phyloP scores from a whole-genome alignment of 2,113 vertebrate species.

The Cariama cristata region DNA sequence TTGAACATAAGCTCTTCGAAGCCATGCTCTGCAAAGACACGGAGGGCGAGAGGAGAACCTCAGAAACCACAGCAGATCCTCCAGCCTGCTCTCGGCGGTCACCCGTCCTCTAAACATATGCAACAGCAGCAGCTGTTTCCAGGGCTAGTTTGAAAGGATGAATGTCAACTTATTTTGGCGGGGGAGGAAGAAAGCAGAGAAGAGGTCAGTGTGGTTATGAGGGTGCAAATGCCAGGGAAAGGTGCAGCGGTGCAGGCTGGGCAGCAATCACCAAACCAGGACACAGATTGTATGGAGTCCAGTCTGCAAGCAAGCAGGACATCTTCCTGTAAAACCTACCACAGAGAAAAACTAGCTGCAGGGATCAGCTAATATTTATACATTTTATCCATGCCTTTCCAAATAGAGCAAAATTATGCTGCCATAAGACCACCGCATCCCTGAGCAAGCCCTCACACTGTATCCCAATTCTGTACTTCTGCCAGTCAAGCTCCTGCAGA shows the following conservation, averaged over 20 bases:
- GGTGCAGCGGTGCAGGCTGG: neutral
- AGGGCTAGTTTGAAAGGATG: neutral
- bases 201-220: neutral
- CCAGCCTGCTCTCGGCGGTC: neutral
- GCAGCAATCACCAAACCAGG: neutral
- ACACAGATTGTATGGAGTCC: fast-evolving
- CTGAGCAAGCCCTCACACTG: neutral
- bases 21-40: slow-evolving; percentile 82
- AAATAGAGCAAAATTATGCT: neutral
- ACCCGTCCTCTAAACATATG: fast-evolving
- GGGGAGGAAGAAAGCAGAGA: neutral
- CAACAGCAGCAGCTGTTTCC: neutral
- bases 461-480: neutral
- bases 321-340: neutral
- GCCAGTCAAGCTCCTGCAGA: neutral
- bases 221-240: neutral
- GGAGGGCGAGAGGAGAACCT: neutral
- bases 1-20: slow-evolving; percentile 85
- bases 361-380: neutral
- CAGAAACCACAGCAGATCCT: neutral
- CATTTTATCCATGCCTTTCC: neutral
- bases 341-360: neutral
- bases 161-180: neutral
- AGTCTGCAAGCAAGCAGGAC: neutral
- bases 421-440: neutral